These are phyloP conservation scores for Salminus brasiliensis DNA, from an alignment of 2,113 vertebrate genomes.

Conservation along the genomic window DNA sequence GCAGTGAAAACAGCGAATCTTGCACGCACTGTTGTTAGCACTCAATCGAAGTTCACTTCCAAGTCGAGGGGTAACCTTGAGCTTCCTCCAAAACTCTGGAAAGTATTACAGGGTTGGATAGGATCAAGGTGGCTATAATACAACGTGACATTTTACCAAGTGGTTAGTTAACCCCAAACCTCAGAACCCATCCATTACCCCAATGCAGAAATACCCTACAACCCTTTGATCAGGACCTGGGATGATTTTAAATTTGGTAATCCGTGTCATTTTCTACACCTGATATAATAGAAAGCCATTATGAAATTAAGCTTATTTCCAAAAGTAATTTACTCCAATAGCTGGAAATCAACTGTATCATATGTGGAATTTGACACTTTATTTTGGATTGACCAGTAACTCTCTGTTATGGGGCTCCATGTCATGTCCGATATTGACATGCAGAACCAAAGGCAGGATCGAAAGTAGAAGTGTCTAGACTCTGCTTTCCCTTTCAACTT, in stretches of 20 bases:
- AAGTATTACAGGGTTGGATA: constrained; percentile 62
- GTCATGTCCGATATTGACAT: neutral
- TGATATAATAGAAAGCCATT: neutral
- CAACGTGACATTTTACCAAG: constrained; percentile 61
- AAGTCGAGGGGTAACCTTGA: constrained; percentile 62
- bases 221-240: constrained; percentile 18
- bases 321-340: too few relatives aligned
- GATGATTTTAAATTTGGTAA: neutral
- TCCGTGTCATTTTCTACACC: neutral
- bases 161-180: constrained; percentile 54
- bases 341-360: too few relatives aligned
- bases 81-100: constrained; percentile 69
- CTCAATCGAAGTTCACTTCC: constrained; percentile 50
- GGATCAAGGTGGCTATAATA: constrained; percentile 68
- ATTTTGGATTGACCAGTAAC: neutral
- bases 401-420: neutral
- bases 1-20: constrained; percentile 54
- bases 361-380: neutral
- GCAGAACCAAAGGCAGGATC: too few relatives aligned
- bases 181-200: constrained; percentile 40
- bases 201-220: constrained; percentile 39
- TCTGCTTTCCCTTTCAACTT: neutral
- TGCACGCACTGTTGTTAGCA: constrained; percentile 60
- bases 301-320: neutral
- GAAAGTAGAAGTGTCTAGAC: too few relatives aligned